Percentiles rank a stretch among this genome's conserved stretches.
These are phyloP conservation scores for Ammospiza maritima DNA, from an alignment of 2,797 vertebrate genomes.

Conservation along the genomic window DNA sequence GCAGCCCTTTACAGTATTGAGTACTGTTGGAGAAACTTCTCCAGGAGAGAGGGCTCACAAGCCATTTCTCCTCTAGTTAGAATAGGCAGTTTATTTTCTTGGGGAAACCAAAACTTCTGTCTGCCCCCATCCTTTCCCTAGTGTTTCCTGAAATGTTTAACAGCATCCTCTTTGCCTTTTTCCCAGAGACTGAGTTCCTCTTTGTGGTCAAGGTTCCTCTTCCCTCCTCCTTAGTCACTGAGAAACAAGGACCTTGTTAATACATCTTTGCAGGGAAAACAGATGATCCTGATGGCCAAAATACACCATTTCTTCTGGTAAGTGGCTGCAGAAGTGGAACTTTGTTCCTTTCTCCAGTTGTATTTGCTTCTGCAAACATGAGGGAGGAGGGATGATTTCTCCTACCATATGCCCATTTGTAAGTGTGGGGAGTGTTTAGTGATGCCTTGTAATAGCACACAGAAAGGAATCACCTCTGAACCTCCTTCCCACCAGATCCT, in stretches of 20 bases:
- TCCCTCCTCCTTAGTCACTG: neutral
- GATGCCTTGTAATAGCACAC: neutral
- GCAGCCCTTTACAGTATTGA: neutral
- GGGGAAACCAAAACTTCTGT: conserved; percentile 17
- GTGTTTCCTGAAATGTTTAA: conserved; percentile 42
- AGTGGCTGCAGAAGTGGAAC: neutral
- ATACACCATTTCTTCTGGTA: neutral
- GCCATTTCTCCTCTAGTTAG: neutral
- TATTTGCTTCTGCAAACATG: neutral
- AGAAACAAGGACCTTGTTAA: neutral
- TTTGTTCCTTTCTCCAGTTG: neutral
- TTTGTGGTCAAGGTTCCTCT: neutral
- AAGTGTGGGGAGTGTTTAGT: neutral
- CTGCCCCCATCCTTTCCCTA: neutral
- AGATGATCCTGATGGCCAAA: neutral
- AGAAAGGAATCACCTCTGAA: neutral
- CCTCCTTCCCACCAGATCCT: neutral
- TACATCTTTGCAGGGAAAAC: neutral
- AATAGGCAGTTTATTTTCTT: neutral
- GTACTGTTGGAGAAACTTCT: neutral
- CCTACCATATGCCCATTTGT: neutral
- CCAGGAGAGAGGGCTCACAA: neutral
- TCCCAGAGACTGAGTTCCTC: neutral
- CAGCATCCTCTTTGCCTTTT: conserved; percentile 1
- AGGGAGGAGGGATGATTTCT: neutral